Evolutionary conservation across 30 jellyfish, hydroid and myxozoan species (phyloP).

Genomic region (Chrysaora quinquecirrha): DNA sequence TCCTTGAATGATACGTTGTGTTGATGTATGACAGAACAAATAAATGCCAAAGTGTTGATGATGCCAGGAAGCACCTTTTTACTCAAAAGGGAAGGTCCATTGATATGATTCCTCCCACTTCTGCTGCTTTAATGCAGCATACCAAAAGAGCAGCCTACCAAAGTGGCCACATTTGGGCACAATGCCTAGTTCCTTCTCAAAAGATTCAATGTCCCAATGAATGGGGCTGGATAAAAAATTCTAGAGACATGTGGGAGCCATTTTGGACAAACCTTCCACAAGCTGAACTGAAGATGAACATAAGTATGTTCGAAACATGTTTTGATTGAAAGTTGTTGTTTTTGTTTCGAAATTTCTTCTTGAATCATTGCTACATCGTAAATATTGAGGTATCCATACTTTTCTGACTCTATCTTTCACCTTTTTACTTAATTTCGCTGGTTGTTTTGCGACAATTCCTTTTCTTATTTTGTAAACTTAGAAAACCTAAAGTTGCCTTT

Average conservation of each 20-base stretch:
- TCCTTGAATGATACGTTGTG: constrained; percentile 28
- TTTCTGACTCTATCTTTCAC: too few relatives aligned
- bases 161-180: constrained; percentile 46
- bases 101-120: constrained; percentile 25
- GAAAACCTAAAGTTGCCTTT: too few relatives aligned
- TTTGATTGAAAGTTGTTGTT: too few relatives aligned
- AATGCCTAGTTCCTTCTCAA: not conserved
- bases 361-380: too few relatives aligned
- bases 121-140: constrained; percentile 43
- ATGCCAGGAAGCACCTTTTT: constrained; percentile 33
- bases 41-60: not conserved
- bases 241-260: constrained; percentile 16
- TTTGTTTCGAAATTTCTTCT: too few relatives aligned
- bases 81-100: constrained; percentile 22
- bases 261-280: constrained; percentile 29
- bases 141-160: constrained; percentile 53
- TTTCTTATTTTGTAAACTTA: too few relatives aligned
- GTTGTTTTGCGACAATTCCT: too few relatives aligned
- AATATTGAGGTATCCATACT: too few relatives aligned
- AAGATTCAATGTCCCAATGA: constrained; percentile 37
- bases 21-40: constrained; percentile 27
- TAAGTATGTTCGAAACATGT: too few relatives aligned
- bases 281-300: too few relatives aligned
- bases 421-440: too few relatives aligned
- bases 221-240: constrained; percentile 38